Evolutionary conservation across 2,113 vertebrate genomes (phyloP), one percentile per base, ranked within the genome.

Genomic region (Syrrhaptes paradoxus): DNA sequence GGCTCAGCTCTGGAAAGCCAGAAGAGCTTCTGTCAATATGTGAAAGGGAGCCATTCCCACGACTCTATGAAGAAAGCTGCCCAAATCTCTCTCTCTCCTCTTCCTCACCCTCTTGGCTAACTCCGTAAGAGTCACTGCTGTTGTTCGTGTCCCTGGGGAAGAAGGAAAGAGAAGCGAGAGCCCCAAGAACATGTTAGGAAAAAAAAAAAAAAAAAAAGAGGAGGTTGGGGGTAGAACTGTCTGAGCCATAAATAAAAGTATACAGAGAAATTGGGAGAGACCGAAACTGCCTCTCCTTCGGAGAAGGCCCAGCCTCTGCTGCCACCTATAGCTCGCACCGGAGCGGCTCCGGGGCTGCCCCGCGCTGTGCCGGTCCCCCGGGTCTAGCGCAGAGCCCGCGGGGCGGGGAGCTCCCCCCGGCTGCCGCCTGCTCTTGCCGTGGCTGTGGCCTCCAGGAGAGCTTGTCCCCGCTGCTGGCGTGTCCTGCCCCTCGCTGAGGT

Each of bases 381-480:
- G 43, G 20, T n/a, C 6, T 10, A 19, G n/a, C 5, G 8, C 9
- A 4, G 29, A 51, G 9, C 28, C 46, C 46, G 68, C 12, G 15
- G 57, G 28, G 18, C 20, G 7, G 10, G 48, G 54, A 17, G 28
- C 45, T 57, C 26, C 34, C 16, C 2, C 57, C 11, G 17, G 41
- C 34, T 12, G 41, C 49, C 6, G 20, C 45, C 59, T 57, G 19
- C 48, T 17, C 41, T 7, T 8, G 34, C 36, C 13, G 4, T 4
- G 6, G 5, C 34, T 18, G 55, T 2, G 9, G 63, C 36, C 45
- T 45, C 45, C 22, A 6, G 11, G 22, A 20, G 5, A 26, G 45
- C 52, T 41, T 4, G 41, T 4, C 32, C 3, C 12, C 3, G 5
- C 74, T 5, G 77, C 65, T 3, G 54, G 32, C 17, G 0, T 2